phyloP scores from a whole-genome alignment of 1,140 invertebrate species.

The Ericerus pela region DNA sequence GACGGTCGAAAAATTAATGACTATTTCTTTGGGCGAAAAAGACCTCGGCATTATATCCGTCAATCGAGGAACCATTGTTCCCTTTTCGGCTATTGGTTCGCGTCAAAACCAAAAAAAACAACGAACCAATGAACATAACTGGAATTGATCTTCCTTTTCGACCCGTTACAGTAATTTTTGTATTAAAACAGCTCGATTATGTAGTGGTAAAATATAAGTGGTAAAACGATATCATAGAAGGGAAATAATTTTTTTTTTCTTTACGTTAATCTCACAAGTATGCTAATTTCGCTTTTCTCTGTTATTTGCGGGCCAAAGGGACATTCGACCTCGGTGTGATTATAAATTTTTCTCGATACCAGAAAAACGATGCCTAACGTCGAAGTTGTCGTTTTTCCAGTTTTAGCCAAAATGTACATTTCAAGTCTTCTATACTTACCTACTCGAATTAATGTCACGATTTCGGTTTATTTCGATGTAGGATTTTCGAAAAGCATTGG shows the following conservation, averaged over 20 bases:
- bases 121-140: slow-evolving; percentile 6
- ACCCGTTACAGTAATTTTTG: neutral
- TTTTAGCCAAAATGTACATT: too few species aligned
- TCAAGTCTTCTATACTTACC: too few species aligned
- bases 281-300: slow-evolving; percentile 3
- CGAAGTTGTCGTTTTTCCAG: too few species aligned
- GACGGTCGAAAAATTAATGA: slow-evolving; percentile 4
- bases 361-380: too few species aligned
- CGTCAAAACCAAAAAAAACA: neutral
- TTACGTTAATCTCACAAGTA: too few species aligned
- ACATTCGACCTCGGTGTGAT: too few species aligned
- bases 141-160: neutral
- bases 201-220: neutral
- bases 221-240: neutral
- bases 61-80: slow-evolving; percentile 2
- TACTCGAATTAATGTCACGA: too few species aligned
- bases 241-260: too few species aligned
- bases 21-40: slow-evolving; percentile 1
- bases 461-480: too few species aligned
- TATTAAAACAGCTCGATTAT: neutral
- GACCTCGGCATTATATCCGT: neutral
- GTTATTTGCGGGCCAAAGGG: too few species aligned
- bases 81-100: slow-evolving; percentile 2
- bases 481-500: too few species aligned
- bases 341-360: too few species aligned